Percentiles rank a stretch among this genome's conserved stretches.
These are phyloP conservation scores for Tokudaia muenninki DNA, from an alignment of 2,797 vertebrate species.

Conservation along the genomic window DNA sequence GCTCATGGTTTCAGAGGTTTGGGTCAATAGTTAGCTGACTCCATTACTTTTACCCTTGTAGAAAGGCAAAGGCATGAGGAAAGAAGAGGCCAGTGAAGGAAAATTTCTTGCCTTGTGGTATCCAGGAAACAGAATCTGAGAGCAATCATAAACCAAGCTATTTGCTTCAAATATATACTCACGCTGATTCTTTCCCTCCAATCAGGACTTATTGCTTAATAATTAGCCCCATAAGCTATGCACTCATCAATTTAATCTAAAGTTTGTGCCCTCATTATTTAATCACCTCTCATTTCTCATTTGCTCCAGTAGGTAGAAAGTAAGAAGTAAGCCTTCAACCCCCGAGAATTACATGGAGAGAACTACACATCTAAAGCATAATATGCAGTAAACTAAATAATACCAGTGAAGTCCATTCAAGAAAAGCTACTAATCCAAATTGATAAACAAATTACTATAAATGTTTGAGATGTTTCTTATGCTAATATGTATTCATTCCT, in stretches of 20 bases:
- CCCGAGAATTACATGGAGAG: not conserved
- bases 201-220: not conserved
- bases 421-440: not conserved
- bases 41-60: not conserved
- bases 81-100: not conserved
- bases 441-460: constrained; percentile 1
- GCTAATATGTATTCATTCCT: not conserved
- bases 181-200: not conserved
- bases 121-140: not conserved
- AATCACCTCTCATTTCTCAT: not conserved
- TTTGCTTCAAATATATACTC: not conserved
- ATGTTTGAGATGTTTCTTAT: not conserved
- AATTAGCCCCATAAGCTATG: not conserved
- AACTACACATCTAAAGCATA: not conserved
- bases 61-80: not conserved
- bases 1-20: not conserved
- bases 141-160: not conserved
- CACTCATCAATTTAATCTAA: not conserved
- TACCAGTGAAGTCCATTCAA: not conserved
- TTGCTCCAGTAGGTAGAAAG: no score
- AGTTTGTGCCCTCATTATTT: not conserved
- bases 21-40: not conserved
- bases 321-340: not conserved
- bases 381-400: not conserved
- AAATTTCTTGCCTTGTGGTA: not conserved